Evolutionary conservation across 2,113 vertebrate species (phyloP).

Genomic region (Redunca redunca): DNA sequence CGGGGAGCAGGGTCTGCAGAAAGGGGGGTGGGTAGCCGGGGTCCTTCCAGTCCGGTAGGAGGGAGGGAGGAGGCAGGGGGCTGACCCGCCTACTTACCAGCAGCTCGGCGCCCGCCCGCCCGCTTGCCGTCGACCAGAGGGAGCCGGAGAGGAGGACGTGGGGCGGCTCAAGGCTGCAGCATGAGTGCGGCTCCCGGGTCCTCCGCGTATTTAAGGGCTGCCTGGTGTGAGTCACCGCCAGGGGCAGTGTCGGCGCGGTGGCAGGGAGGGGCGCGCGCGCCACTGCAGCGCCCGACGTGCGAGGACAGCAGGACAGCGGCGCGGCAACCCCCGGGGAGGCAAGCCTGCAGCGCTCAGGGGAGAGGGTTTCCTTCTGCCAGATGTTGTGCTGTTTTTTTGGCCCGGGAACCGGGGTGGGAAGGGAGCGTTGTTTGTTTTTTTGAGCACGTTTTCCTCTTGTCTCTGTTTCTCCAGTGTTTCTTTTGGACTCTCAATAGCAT

Average conservation of each 20-base stretch:
- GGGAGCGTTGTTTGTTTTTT: neutral
- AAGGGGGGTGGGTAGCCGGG: accelerated
- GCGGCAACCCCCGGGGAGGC: neutral
- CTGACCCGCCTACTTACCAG: slow-evolving; percentile 67
- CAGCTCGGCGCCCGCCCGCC: slow-evolving; percentile 43
- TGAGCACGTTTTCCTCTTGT: neutral
- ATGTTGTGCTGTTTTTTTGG: neutral
- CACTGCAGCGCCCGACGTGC: neutral
- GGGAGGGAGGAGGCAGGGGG: neutral
- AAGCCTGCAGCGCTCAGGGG: neutral
- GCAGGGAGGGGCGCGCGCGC: neutral
- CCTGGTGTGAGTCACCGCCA: slow-evolving; percentile 79
- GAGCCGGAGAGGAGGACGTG: slow-evolving; percentile 22
- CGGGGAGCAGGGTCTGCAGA: neutral
- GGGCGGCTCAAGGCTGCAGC: slow-evolving; percentile 74
- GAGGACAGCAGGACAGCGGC: neutral
- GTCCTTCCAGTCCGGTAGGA: too few relatives aligned
- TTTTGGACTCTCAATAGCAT: neutral
- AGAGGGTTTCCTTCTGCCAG: neutral
- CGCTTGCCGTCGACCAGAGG: slow-evolving; percentile 20
- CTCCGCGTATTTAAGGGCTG: slow-evolving; percentile 77
- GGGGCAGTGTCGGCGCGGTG: slow-evolving; percentile 59
- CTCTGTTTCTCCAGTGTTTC: neutral
- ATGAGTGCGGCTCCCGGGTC: slow-evolving; percentile 48
- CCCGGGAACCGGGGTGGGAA: neutral